phyloP scores from a whole-genome alignment of 2,888 invertebrate genomes.

The Drosophila nigricruria region DNA sequence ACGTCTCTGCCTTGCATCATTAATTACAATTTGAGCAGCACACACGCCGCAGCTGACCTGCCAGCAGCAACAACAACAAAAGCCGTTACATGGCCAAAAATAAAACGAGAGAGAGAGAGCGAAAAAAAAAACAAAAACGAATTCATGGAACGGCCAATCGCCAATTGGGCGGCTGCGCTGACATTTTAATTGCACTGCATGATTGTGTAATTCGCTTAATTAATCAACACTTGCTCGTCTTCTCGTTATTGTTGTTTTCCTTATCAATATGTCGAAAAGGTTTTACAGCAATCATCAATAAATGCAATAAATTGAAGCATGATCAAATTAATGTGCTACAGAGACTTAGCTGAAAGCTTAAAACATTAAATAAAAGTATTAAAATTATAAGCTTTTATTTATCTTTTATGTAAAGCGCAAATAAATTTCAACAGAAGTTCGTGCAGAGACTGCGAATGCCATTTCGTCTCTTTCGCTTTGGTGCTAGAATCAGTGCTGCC shows the following conservation, averaged over 20 bases:
- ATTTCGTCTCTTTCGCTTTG: background rate
- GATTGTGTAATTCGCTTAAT: constrained; percentile 77
- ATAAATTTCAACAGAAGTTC: constrained; percentile 1
- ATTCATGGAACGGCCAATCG: constrained; percentile 27
- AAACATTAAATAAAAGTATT: background rate
- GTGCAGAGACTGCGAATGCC: background rate
- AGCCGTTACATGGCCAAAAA: constrained; percentile 44
- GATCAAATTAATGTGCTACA: background rate
- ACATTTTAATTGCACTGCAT: constrained; percentile 78
- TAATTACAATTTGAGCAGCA: constrained; percentile 77
- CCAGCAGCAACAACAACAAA: constrained; percentile 7
- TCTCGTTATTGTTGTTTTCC: constrained; percentile 14
- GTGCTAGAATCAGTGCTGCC: no score
- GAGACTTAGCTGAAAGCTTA: background rate
- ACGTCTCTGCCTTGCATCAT: constrained; percentile 72
- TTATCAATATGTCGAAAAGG: constrained; percentile 46
- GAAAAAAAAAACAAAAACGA: background rate
- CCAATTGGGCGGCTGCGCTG: constrained; percentile 55
- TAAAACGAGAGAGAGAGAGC: no score
- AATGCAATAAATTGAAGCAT: constrained; percentile 2
- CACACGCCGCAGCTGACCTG: constrained; percentile 11
- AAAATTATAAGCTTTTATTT: background rate
- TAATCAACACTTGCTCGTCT: constrained; percentile 64
- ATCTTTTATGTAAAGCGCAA: background rate
- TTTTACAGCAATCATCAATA: constrained; percentile 31